Percentiles rank a stretch among this genome's conserved stretches.
Conservation (phyloP, 2,113 vertebrate species). For the Cheirogaleus medius region DNA sequence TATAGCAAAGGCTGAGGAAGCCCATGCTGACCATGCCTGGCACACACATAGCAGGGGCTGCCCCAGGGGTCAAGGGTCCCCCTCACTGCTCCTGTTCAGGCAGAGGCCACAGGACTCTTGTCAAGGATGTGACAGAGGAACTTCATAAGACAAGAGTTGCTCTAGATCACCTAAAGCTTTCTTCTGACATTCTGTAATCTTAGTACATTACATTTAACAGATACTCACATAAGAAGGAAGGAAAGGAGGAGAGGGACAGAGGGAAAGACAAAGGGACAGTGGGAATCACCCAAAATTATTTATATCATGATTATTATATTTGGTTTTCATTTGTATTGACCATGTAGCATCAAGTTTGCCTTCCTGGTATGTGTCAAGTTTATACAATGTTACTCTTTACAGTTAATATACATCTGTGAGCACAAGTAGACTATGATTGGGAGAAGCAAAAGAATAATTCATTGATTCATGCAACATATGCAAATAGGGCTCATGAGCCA, state of each 20-base stretch:
- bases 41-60: too few species aligned
- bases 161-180: background rate
- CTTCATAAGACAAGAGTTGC: background rate
- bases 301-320: background rate
- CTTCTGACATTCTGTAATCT: background rate
- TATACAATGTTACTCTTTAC: background rate
- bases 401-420: background rate
- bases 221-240: background rate
- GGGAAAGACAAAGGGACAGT: background rate
- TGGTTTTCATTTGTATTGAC: background rate
- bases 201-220: background rate
- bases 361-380: background rate
- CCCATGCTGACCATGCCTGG: background rate
- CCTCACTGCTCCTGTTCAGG: background rate
- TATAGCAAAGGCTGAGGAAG: background rate
- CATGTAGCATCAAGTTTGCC: background rate
- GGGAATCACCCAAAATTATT: background rate
- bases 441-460: background rate
- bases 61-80: fast-evolving
- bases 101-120: background rate
- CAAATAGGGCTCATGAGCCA: fast-evolving
- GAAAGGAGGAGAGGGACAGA: background rate
- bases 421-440: background rate
- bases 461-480: background rate
- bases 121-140: background rate